These are phyloP conservation scores for Fukomys damarensis DNA, from an alignment of 2,113 vertebrate species.

Conservation along the genomic window DNA sequence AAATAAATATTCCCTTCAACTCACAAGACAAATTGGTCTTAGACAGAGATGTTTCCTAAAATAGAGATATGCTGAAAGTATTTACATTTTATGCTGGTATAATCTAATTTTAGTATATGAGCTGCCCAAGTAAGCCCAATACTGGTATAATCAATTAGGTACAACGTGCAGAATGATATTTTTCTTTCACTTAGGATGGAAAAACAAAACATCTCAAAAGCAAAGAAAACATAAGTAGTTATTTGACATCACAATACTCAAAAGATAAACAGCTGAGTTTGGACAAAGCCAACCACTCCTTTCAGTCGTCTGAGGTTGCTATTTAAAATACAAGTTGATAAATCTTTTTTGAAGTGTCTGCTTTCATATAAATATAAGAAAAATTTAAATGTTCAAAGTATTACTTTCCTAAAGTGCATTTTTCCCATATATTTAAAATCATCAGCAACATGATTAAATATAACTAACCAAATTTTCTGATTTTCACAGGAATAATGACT, in stretches of 20 bases:
- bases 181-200: conserved; percentile 56
- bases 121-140: too few species aligned
- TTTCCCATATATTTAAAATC: not conserved
- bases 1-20: conserved; percentile 14
- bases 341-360: conserved; percentile 43
- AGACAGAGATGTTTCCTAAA: conserved; percentile 57
- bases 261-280: conserved; percentile 50
- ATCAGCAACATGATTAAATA: not conserved
- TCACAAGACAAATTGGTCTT: conserved; percentile 50
- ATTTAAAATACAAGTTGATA: conserved; percentile 60
- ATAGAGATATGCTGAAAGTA: conserved; percentile 62
- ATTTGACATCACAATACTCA: conserved; percentile 53
- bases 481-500: not conserved
- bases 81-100: conserved; percentile 34
- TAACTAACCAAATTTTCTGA: not conserved
- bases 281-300: conserved; percentile 17
- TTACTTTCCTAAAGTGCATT: not conserved
- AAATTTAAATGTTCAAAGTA: conserved; percentile 28
- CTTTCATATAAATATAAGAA: conserved; percentile 18
- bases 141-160: conserved; percentile 7
- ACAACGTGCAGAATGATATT: not conserved
- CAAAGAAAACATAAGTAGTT: conserved; percentile 38
- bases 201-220: conserved; percentile 58
- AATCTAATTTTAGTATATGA: not conserved
- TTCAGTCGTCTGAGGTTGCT: conserved; percentile 32